Conservation (phyloP, 2,113 vertebrate genomes). For the Orientallactaga bullata region DNA sequence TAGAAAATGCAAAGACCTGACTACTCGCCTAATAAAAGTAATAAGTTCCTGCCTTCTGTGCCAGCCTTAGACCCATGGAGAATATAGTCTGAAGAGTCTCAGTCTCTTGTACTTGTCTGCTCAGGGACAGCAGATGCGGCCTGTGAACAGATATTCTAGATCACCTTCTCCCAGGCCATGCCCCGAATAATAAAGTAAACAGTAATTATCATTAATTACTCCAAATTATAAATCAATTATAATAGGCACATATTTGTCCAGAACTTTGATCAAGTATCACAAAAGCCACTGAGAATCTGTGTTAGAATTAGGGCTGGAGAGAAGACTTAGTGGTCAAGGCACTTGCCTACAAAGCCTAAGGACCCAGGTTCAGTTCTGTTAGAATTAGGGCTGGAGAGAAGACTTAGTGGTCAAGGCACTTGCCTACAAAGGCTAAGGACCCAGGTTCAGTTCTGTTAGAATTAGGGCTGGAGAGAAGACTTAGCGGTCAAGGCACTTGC, state of each 20-base stretch:
- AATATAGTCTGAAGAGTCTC: not conserved
- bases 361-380: too few species aligned
- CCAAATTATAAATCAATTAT: constrained; percentile 31
- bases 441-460: too few species aligned
- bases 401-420: too few species aligned
- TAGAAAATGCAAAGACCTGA: constrained; percentile 30
- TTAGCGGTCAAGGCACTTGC: too few species aligned
- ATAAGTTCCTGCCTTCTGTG: not conserved
- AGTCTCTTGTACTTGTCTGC: not conserved
- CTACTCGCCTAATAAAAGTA: not conserved
- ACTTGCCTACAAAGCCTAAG: too few species aligned
- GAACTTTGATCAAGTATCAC: not conserved
- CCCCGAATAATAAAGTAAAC: constrained; percentile 3
- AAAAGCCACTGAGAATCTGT: constrained; percentile 15
- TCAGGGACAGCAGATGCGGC: not conserved
- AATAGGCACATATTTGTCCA: not conserved
- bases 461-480: too few species aligned
- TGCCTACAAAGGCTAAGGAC: too few species aligned
- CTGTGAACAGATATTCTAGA: not conserved
- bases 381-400: too few species aligned
- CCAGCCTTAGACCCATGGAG: not conserved
- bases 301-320: not conserved
- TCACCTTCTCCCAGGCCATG: not conserved
- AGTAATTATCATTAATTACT: not conserved
- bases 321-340: too few species aligned